These are phyloP conservation scores for Proisotoma minuta DNA, from an alignment of 2,888 invertebrate species.

Conservation along the genomic window DNA sequence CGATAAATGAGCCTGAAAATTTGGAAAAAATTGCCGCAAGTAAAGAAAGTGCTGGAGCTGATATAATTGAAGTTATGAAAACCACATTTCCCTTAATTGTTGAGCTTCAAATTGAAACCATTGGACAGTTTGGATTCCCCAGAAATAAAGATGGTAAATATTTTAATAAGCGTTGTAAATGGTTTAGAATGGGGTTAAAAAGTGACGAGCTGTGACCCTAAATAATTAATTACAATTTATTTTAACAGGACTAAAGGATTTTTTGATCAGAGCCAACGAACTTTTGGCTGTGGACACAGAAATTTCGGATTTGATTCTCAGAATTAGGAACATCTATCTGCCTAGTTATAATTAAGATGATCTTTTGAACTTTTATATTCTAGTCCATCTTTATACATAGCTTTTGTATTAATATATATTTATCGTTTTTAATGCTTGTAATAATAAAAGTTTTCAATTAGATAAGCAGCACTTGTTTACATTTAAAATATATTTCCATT, in stretches of 20 bases:
- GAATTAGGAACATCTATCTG: constrained; percentile 20
- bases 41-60: constrained; percentile 31
- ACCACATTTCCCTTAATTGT: constrained; percentile 28
- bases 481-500: too few species aligned
- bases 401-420: too few species aligned
- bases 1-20: constrained; percentile 9
- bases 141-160: constrained; percentile 13
- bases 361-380: too few species aligned
- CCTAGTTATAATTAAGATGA: constrained; percentile 12
- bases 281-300: constrained; percentile 13
- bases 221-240: too few species aligned
- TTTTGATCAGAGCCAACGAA: constrained; percentile 19
- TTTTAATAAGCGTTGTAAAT: background rate
- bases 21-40: constrained; percentile 16
- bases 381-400: too few species aligned
- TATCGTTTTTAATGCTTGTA: too few species aligned
- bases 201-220: too few species aligned
- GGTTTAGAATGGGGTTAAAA: too few species aligned
- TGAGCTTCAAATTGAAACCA: constrained; percentile 14
- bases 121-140: constrained; percentile 16
- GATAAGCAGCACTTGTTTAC: too few species aligned
- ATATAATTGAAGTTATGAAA: constrained; percentile 29
- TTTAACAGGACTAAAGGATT: constrained; percentile 21
- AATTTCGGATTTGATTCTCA: constrained; percentile 14
- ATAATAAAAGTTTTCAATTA: too few species aligned